A percentile compares a stretch with the other conserved stretches of the same genome.
Evolutionary conservation across 2,888 invertebrate species (phyloP).

Genomic region (Eupithecia inturbata): DNA sequence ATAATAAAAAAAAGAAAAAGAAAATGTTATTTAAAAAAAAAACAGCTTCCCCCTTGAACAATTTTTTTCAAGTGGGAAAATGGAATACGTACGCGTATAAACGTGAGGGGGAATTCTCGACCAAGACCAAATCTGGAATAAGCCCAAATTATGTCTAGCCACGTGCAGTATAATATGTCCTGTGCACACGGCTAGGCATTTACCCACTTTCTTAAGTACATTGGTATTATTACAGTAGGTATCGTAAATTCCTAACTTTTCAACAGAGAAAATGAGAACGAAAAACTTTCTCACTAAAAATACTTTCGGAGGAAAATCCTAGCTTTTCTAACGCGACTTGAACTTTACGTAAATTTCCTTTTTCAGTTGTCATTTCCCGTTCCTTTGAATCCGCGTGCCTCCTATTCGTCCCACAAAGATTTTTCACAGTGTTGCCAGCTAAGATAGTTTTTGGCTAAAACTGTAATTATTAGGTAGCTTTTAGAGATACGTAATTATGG

Average conservation of each 20-base stretch:
- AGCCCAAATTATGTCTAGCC: no score
- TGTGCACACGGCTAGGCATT: no score
- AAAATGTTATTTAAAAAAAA: no score
- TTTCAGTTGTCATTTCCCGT: constrained; percentile 33
- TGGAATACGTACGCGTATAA: no score
- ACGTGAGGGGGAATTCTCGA: no score
- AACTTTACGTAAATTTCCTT: constrained; percentile 30
- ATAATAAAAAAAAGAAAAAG: no score
- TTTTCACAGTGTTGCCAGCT: constrained; percentile 54
- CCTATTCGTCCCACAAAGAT: constrained; percentile 64
- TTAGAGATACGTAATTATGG: background rate
- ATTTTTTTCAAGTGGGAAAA: no score
- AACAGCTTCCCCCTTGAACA: no score
- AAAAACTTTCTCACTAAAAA: constrained; percentile 16
- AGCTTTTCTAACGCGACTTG: constrained; percentile 31
- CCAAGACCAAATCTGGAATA: no score
- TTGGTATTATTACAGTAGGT: background rate
- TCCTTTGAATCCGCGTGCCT: constrained; percentile 41
- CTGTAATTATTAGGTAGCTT: background rate
- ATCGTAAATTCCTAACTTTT: background rate
- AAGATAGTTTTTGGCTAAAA: background rate
- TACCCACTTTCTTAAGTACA: background rate
- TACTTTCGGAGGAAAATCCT: constrained; percentile 22
- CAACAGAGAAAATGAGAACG: background rate
- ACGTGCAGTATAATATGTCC: no score